Base-by-base conservation (phyloP, 2,797 vertebrate genomes). In the Pygocentrus nattereri region DNA sequence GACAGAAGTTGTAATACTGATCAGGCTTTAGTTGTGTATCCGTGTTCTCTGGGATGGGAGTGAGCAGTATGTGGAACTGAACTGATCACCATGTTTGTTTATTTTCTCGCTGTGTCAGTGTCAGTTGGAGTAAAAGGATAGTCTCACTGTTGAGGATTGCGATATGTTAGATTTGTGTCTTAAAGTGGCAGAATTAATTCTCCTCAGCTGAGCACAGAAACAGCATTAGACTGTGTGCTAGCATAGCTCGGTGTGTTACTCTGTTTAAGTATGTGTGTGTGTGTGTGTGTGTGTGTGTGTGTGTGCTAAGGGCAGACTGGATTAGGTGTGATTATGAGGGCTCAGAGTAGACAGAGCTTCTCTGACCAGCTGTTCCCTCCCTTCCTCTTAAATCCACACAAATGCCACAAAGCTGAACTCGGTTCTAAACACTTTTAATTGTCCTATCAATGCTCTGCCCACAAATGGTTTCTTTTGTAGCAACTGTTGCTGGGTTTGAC, bases 321-420 rank as follows among this genome's bases (percentile, higher is more conserved):
- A 87, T 86, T 85, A 88, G 59, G 61, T 76, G 25, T 68, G 84
- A 87, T 84, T 86, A 83, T 64, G 49, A 62, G 59, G 74, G 77
- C 74, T 84, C 82, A 80, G 74, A 64, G 69, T 80, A 80, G 58
- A 77, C 50, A 67, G 67, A 80, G 65, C 65, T 50, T 76, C 41
- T 27, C 59, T 76, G 71, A 83, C 84, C 82, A 85, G 84, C 81
- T 84, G 82, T 78, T 84, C 25, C 18, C 19, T 34, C 27, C 47
- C 2, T 59, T 64, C 56, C 49, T 44, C 56, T 47, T 59, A 70
- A 78, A 61, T 74, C 74, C 23, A 62, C 41, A 44, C 41, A 44
- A 11, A 12, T 10, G 12, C 41, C 41, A 8, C 41, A 11, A 12
- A 10, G 6, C 7, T 10, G 41, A 50, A 3, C 49, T 16, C 18